Conservation (phyloP, 2,113 vertebrate genomes). For the Myotis yumanensis region DNA sequence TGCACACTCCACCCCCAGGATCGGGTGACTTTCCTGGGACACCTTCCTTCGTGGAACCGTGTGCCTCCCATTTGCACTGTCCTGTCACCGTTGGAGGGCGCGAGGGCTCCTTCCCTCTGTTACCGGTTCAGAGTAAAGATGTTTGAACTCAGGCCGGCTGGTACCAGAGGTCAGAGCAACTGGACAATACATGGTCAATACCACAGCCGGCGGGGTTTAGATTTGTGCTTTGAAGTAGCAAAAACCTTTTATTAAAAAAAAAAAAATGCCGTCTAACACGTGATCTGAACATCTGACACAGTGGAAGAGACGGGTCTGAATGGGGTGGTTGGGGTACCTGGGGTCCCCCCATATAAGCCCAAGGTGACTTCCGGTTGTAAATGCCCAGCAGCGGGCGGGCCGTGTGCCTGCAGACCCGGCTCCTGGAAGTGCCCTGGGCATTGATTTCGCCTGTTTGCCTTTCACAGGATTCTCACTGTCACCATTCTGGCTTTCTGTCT, state of each 20-base stretch:
- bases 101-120: neutral
- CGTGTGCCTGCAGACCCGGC: neutral
- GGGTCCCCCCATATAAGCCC: neutral
- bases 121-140: neutral
- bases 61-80: accelerated
- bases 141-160: neutral
- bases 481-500: slow-evolving; percentile 87
- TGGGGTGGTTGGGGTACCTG: neutral
- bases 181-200: neutral
- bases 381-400: accelerated
- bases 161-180: no score
- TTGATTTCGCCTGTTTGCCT: slow-evolving; percentile 74
- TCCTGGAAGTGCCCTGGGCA: neutral
- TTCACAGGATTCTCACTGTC: slow-evolving; percentile 90
- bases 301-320: neutral
- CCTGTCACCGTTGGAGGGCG: accelerated
- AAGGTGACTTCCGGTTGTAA: neutral
- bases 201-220: neutral
- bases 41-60: neutral
- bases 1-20: neutral
- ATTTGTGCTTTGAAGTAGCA: neutral
- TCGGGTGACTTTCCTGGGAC: no score
- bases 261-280: neutral
- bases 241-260: neutral
- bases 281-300: neutral